Evolutionary conservation across 2,797 vertebrate genomes (phyloP), one percentile per base, ranked within the genome.

Genomic region (Pseudopleuronectes americanus): DNA sequence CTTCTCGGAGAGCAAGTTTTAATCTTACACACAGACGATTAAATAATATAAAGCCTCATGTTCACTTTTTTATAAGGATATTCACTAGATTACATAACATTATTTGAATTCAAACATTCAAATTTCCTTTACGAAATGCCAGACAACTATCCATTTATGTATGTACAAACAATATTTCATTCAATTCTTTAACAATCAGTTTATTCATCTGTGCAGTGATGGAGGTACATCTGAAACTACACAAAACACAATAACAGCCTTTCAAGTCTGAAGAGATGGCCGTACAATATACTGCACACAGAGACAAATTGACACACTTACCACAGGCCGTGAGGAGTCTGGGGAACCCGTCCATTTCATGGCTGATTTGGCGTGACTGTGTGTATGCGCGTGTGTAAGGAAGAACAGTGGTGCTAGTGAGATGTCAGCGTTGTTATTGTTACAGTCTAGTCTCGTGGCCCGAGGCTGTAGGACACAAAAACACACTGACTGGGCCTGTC

Each of bases 381-480:
- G 64, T 57, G 57, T 58, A 47, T 60, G 76, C 53, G 57, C 3
- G 69, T 31, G 57, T 49, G 55, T 53, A 47, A 80, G 80, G 56
- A 68, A 59, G 86, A 85, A 80, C 82, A 89, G 87, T 89, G 83
- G 83, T 71, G 75, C 79, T 81, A 85, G 86, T 88, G 86, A 88
- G 86, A 90, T 84, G 84, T 89, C 77, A 86, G 83, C 85, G 8
- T 90, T 92, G 88, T 91, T 90, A 89, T 90, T 90, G 88, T 89
- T 90, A 74, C 83, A 88, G 90, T 93, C 88, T 89, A 86, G 91
- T 84, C 92, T 89, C 45, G 53, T 85, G 85, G 87, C 91, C 89
- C 3, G 80, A 83, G 90, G 91, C 92, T 92, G 74, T 91, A 88
- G 91, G 89, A 89, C 91, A 91, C 88, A 88, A 85, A 90, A 86